These are phyloP conservation scores for Ephialtes manifestator DNA, from an alignment of 2,888 invertebrate species.

Conservation along the genomic window DNA sequence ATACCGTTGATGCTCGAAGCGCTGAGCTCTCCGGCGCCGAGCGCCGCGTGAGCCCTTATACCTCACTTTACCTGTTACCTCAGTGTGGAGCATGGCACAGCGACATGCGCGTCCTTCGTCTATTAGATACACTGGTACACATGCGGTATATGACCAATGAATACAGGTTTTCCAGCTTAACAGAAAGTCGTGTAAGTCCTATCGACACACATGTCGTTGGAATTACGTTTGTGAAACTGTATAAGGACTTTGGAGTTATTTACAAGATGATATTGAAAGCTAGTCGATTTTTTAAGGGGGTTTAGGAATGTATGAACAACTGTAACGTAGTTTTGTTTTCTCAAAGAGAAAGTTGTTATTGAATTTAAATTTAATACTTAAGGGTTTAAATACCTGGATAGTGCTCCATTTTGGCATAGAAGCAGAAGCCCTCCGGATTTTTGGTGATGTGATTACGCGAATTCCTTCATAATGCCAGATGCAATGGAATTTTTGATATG, in stretches of 20 bases:
- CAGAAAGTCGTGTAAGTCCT: constrained; percentile 21
- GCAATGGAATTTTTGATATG: too few relatives aligned
- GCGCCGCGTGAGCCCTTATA: constrained; percentile 62
- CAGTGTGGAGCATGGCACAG: constrained; percentile 3
- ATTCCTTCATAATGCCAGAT: too few relatives aligned
- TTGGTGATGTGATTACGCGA: too few relatives aligned
- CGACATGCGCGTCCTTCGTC: constrained; percentile 36
- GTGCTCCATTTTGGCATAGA: too few relatives aligned
- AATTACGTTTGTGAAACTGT: constrained; percentile 11
- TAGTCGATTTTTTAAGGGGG: too few relatives aligned
- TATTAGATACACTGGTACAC: constrained; percentile 43
- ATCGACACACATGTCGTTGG: constrained; percentile 21
- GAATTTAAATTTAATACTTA: too few relatives aligned
- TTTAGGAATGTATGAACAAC: too few relatives aligned
- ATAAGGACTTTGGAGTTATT: background rate
- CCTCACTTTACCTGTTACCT: constrained; percentile 47
- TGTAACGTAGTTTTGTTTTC: too few relatives aligned
- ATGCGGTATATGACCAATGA: constrained; percentile 24
- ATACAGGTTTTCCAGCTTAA: constrained; percentile 41
- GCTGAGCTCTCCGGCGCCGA: constrained; percentile 47
- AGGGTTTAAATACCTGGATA: too few relatives aligned
- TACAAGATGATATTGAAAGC: background rate
- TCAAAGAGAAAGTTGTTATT: too few relatives aligned
- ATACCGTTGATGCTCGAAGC: constrained; percentile 5
- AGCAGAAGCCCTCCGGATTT: too few relatives aligned